Evolutionary conservation across 2,888 invertebrate genomes (phyloP).

Genomic region (Laothoe populi): DNA sequence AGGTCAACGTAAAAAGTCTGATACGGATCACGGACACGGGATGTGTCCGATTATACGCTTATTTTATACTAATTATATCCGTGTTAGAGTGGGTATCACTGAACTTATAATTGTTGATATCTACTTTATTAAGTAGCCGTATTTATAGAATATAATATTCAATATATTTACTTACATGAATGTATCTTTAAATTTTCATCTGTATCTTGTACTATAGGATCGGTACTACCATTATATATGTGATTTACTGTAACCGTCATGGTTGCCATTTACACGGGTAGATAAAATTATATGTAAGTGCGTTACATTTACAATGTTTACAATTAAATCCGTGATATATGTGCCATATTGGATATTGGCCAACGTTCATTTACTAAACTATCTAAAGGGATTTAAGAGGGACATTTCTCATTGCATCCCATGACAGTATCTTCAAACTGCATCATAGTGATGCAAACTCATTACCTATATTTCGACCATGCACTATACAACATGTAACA

Average conservation of each 20-base stretch:
- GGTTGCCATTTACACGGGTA: conserved; percentile 71
- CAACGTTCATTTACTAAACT: conserved; percentile 53
- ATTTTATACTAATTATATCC: conserved; percentile 80
- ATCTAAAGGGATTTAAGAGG: conserved; percentile 40
- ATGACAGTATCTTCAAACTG: conserved; percentile 58
- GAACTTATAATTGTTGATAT: conserved; percentile 72
- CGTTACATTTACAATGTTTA: conserved; percentile 54
- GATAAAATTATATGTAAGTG: conserved; percentile 40
- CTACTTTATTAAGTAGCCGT: conserved; percentile 73
- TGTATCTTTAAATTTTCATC: conserved; percentile 60
- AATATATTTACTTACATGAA: conserved; percentile 50
- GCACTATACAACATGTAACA: too few species aligned
- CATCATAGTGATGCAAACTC: neutral
- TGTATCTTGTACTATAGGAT: conserved; percentile 45
- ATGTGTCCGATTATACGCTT: conserved; percentile 82
- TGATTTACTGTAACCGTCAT: conserved; percentile 48
- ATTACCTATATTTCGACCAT: conserved; percentile 11
- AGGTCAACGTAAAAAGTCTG: conserved; percentile 76
- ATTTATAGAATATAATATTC: conserved; percentile 58
- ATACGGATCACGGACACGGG: conserved; percentile 74
- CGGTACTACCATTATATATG: conserved; percentile 52
- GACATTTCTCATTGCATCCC: conserved; percentile 55
- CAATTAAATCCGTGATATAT: conserved; percentile 67
- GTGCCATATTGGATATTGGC: conserved; percentile 74
- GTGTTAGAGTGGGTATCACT: conserved; percentile 74